phyloP scores from a whole-genome alignment of 2,888 invertebrate genomes.

The Antitype chi region DNA sequence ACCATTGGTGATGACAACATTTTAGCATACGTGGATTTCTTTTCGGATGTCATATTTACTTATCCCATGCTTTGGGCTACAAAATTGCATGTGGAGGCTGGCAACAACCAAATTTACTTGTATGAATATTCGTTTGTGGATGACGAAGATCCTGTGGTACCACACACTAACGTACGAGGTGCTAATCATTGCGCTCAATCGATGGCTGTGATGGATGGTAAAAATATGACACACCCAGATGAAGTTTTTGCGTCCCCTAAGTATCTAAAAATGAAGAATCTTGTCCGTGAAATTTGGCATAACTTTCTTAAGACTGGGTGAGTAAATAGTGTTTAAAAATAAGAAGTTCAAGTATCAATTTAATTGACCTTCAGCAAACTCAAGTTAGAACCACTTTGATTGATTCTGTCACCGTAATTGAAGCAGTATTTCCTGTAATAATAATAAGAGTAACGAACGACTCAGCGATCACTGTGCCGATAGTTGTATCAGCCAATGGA shows the following conservation, averaged over 20 bases:
- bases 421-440: too few species aligned
- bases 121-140: slow-evolving; percentile 77
- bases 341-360: neutral
- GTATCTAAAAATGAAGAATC: slow-evolving; percentile 58
- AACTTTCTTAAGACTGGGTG: slow-evolving; percentile 71
- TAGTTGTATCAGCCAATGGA: too few species aligned
- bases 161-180: slow-evolving; percentile 32
- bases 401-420: neutral
- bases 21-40: slow-evolving; percentile 26
- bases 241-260: slow-evolving; percentile 25
- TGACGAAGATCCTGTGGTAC: slow-evolving; percentile 57
- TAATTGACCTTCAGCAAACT: neutral
- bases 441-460: neutral
- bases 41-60: slow-evolving; percentile 78
- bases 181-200: slow-evolving; percentile 36
- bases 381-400: neutral
- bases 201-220: slow-evolving; percentile 16
- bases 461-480: too few species aligned
- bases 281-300: slow-evolving; percentile 73
- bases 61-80: slow-evolving; percentile 70
- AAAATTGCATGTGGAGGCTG: slow-evolving; percentile 70
- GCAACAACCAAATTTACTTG: slow-evolving; percentile 75
- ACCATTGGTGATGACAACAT: slow-evolving; percentile 20
- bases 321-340: neutral
- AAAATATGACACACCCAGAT: slow-evolving; percentile 1